Evolutionary conservation across 2,888 invertebrate species (phyloP).

Genomic region (Drymonia ruficornis): DNA sequence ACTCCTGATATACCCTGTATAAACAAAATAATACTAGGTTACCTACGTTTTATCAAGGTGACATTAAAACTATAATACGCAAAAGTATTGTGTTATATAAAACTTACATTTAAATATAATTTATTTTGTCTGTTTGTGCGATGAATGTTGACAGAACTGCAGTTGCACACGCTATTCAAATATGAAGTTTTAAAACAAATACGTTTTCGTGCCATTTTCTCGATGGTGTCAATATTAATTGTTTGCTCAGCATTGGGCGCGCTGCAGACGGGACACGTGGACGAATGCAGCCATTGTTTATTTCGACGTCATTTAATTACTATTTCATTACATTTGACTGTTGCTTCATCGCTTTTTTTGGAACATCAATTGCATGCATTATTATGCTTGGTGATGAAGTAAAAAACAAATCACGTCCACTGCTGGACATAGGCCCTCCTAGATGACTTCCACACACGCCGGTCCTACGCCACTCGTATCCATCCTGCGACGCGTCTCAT

Average conservation of each 20-base stretch:
- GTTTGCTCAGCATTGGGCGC: background rate
- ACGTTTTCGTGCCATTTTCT: background rate
- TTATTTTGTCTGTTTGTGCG: background rate
- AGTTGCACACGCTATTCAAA: background rate
- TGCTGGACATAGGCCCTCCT: no score
- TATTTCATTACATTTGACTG: slow-evolving; percentile 8
- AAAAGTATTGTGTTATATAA: background rate
- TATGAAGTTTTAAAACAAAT: background rate
- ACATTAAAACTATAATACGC: background rate
- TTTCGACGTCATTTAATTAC: slow-evolving; percentile 5
- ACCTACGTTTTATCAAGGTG: background rate
- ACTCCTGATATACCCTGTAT: no score
- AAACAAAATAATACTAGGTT: no score
- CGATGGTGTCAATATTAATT: background rate
- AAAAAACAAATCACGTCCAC: background rate
- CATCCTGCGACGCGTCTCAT: no score
- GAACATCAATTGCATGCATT: background rate
- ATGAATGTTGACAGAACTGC: background rate
- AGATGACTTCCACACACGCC: no score
- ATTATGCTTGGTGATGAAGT: background rate
- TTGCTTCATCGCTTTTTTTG: background rate
- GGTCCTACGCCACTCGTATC: background rate
- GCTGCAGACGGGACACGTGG: background rate
- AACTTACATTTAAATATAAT: background rate
- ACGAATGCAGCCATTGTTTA: slow-evolving; percentile 1